Evolutionary conservation across 2,888 invertebrate species (phyloP).

Genomic region (Lymantria dispar): DNA sequence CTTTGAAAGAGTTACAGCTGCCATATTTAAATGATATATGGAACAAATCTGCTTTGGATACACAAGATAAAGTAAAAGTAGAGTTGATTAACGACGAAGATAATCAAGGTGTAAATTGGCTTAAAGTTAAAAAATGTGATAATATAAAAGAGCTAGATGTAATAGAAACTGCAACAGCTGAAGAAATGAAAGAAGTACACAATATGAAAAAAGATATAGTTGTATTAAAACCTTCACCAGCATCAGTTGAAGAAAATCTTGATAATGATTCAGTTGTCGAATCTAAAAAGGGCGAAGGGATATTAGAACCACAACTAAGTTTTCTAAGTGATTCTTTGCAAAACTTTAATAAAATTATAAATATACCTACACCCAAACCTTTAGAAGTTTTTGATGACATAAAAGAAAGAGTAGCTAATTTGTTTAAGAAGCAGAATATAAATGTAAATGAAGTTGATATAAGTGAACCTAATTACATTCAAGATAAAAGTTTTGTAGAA

Average conservation of each 20-base stretch:
- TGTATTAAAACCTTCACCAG: neutral
- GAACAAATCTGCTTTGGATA: neutral
- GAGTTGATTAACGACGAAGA: neutral
- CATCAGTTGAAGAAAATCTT: neutral
- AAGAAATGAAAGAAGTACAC: neutral
- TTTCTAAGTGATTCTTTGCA: neutral
- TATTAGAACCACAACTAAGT: neutral
- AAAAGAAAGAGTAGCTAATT: neutral
- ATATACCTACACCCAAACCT: neutral
- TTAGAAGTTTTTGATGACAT: neutral
- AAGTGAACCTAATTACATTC: neutral
- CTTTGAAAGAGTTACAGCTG: neutral
- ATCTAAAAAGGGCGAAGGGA: neutral
- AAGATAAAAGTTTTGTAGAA: neutral
- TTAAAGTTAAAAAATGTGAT: neutral
- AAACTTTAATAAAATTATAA: neutral
- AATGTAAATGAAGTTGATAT: neutral
- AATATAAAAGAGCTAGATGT: neutral
- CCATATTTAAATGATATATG: neutral
- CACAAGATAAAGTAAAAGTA: neutral
- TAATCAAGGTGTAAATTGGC: neutral
- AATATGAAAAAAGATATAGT: neutral
- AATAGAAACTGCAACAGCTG: neutral
- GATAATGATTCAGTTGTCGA: neutral
- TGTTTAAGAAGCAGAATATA: neutral